Evolutionary conservation across 1,140 invertebrate species (phyloP).

Genomic region (Manduca sexta): DNA sequence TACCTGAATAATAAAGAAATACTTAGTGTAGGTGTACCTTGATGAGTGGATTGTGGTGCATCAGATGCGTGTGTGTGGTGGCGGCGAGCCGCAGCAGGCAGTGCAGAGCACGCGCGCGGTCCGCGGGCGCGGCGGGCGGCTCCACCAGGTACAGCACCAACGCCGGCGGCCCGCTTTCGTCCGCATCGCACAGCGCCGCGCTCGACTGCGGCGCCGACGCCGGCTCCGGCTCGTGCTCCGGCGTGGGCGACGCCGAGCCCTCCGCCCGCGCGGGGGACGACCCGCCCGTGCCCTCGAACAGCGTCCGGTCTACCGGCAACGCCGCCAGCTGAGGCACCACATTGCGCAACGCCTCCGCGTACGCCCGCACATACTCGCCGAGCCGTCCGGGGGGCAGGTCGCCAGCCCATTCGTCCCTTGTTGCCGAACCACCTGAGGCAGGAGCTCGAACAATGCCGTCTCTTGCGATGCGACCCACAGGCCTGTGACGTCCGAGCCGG

Average conservation of each 20-base stretch:
- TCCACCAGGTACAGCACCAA: constrained; percentile 97
- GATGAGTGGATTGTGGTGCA: constrained; percentile 54
- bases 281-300: constrained; percentile 78
- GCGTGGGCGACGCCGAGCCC: constrained; percentile 41
- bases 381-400: constrained; percentile 86
- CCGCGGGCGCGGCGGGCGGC: constrained; percentile 81
- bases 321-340: constrained; percentile 88
- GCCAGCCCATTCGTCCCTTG: constrained; percentile 91
- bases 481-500: constrained; percentile 90
- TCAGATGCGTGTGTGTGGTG: constrained; percentile 33
- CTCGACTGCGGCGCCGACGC: neutral
- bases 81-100: constrained; percentile 47
- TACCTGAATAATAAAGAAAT: too few species aligned
- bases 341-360: constrained; percentile 83
- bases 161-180: constrained; percentile 87
- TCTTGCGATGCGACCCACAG: constrained; percentile 85
- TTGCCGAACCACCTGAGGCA: constrained; percentile 75
- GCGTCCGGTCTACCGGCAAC: constrained; percentile 85
- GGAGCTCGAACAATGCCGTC: constrained; percentile 94
- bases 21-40: constrained; percentile 33
- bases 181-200: constrained; percentile 73
- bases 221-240: constrained; percentile 61
- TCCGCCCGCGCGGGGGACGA: constrained; percentile 35
- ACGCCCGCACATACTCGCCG: constrained; percentile 87
- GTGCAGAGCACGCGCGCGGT: constrained; percentile 74